These are phyloP conservation scores for Chaenocephalus aceratus DNA, from an alignment of 2,113 vertebrate genomes.

Conservation along the genomic window DNA sequence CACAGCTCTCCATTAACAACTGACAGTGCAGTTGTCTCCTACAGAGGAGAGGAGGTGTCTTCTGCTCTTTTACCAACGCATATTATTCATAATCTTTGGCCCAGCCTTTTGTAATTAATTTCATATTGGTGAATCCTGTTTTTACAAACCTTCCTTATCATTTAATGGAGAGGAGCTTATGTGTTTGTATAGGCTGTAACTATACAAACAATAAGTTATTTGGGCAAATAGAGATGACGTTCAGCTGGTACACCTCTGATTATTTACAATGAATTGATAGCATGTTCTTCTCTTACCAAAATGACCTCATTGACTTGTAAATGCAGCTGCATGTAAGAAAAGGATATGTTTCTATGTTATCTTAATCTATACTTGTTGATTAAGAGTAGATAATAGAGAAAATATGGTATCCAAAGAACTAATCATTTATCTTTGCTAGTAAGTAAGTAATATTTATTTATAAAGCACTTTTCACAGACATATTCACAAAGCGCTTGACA, in stretches of 20 bases:
- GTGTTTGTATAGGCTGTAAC: background rate
- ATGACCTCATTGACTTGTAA: no score
- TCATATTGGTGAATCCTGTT: background rate
- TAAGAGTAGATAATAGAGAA: background rate
- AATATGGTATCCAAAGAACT: background rate
- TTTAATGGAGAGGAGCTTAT: background rate
- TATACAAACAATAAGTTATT: background rate
- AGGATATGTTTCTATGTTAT: background rate
- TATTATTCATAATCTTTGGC: background rate
- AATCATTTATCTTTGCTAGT: no score
- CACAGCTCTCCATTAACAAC: constrained; percentile 43
- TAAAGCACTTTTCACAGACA: no score
- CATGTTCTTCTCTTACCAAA: background rate
- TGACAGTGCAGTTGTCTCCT: constrained; percentile 5
- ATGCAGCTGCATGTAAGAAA: no score
- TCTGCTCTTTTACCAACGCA: background rate
- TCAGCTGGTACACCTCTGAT: background rate
- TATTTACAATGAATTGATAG: background rate
- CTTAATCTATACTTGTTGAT: background rate
- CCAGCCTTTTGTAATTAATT: background rate
- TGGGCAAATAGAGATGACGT: background rate
- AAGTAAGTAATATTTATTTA: no score
- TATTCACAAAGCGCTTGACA: no score
- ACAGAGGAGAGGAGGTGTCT: background rate
- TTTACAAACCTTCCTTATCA: background rate